Conservation (phyloP, 2,113 vertebrate species). For the Sterna hirundo region DNA sequence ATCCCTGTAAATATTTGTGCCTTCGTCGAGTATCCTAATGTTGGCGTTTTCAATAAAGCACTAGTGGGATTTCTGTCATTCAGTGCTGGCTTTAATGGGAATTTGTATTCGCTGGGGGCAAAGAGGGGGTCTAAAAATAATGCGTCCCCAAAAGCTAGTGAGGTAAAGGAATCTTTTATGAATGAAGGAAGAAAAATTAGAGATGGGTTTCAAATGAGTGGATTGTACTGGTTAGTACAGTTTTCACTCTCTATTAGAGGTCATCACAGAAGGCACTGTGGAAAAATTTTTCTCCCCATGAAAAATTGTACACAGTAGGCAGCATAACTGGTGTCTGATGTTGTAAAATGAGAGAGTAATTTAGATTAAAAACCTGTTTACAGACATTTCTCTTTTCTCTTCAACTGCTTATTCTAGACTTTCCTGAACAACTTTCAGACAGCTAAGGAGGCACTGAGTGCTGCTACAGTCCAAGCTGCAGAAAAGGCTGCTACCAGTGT, state of each 20-base stretch:
- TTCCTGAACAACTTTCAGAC: constrained; percentile 93
- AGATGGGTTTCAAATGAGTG: not conserved
- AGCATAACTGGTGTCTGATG: not conserved
- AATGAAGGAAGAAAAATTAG: not conserved
- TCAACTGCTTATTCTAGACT: constrained; percentile 67
- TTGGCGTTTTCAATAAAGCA: not conserved
- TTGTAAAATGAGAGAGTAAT: not conserved
- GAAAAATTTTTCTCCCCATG: no score
- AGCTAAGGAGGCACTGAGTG: constrained; percentile 80
- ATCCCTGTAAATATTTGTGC: not conserved
- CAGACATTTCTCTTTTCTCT: not conserved
- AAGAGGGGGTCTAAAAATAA: not conserved
- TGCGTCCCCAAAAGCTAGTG: not conserved
- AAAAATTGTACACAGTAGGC: not conserved
- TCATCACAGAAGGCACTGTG: not conserved
- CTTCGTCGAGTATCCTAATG: not conserved
- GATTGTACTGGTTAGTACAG: not conserved
- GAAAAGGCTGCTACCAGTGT: constrained; percentile 90
- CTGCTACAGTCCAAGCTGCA: constrained; percentile 84
- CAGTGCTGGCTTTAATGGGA: not conserved
- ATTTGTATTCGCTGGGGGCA: not conserved
- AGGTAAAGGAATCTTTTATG: not conserved
- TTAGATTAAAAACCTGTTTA: not conserved
- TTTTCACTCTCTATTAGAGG: not conserved
- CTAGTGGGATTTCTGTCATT: not conserved